These are phyloP conservation scores for Corydoras maculifer DNA, from an alignment of 2,113 vertebrate genomes.

Conservation along the genomic window DNA sequence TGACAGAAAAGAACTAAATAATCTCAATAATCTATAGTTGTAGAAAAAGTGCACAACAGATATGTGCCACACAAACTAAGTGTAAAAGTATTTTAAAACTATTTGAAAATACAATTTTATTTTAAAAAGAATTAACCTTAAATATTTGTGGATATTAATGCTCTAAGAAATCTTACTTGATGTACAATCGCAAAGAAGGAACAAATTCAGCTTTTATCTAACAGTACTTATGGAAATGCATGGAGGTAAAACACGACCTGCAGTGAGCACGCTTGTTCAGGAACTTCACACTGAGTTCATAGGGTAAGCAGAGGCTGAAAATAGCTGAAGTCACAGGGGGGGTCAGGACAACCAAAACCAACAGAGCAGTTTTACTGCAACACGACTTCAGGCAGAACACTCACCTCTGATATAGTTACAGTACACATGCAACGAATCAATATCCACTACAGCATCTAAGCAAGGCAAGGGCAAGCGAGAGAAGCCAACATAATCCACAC, in stretches of 20 bases:
- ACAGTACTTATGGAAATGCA: conserved; percentile 16
- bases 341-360: conserved; percentile 26
- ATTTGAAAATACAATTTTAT: no score
- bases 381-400: conserved; percentile 19
- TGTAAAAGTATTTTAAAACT: no score
- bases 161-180: no score
- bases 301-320: conserved; percentile 35
- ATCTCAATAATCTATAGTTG: no score
- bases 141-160: no score
- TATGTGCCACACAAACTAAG: no score
- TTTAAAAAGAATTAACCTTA: no score
- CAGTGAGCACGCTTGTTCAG: conserved; percentile 31
- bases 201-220: neutral
- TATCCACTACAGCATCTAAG: conserved; percentile 15
- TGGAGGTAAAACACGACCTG: conserved; percentile 11
- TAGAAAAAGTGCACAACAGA: no score
- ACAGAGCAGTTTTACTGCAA: conserved; percentile 20
- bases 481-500: conserved; percentile 9
- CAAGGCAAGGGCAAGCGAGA: conserved; percentile 4
- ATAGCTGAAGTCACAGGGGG: conserved; percentile 41
- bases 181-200: no score
- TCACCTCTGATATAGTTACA: conserved; percentile 20
- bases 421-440: conserved; percentile 31
- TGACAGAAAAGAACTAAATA: no score
- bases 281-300: conserved; percentile 36